Evolutionary conservation across 1,140 invertebrate genomes (phyloP).

Genomic region (Zophobas morio): DNA sequence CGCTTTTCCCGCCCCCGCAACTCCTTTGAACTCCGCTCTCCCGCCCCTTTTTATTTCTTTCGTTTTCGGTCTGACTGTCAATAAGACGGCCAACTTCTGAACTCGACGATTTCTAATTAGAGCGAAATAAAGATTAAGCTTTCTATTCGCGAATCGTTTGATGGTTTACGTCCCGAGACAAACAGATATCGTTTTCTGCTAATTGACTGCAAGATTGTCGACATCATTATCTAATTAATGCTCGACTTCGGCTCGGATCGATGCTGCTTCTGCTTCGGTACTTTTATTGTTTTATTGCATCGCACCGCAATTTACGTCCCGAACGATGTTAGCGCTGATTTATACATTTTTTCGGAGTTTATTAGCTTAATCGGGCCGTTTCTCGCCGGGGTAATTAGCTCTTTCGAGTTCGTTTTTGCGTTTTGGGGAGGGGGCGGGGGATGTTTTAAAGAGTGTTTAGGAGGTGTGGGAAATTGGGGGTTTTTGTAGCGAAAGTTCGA

Average conservation of each 20-base stretch:
- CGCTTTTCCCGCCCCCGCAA: not conserved
- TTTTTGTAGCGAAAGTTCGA: too few relatives aligned
- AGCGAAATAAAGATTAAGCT: slow-evolving; percentile 51
- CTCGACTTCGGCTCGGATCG: slow-evolving; percentile 36
- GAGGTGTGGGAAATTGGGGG: too few relatives aligned
- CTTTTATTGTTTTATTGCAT: slow-evolving; percentile 41
- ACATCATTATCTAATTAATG: slow-evolving; percentile 55
- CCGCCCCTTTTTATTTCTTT: slow-evolving; percentile 46
- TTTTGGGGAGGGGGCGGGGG: too few relatives aligned
- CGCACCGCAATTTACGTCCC: slow-evolving; percentile 12
- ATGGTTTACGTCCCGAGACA: slow-evolving; percentile 49
- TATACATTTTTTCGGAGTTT: slow-evolving; percentile 25
- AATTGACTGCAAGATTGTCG: slow-evolving; percentile 55
- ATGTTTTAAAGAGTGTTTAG: too few relatives aligned
- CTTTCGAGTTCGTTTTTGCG: not conserved
- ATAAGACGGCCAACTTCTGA: slow-evolving; percentile 44
- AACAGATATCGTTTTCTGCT: slow-evolving; percentile 50
- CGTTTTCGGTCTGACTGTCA: slow-evolving; percentile 47
- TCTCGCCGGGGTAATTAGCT: not conserved
- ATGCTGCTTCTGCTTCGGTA: slow-evolving; percentile 15
- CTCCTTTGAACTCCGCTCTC: slow-evolving; percentile 35
- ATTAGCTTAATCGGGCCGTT: slow-evolving; percentile 18
- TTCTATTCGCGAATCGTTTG: slow-evolving; percentile 44
- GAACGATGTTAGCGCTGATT: not conserved
- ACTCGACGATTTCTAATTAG: slow-evolving; percentile 51